phyloP scores from a whole-genome alignment of 2,888 invertebrate species.

The Odontomyia ornata region DNA sequence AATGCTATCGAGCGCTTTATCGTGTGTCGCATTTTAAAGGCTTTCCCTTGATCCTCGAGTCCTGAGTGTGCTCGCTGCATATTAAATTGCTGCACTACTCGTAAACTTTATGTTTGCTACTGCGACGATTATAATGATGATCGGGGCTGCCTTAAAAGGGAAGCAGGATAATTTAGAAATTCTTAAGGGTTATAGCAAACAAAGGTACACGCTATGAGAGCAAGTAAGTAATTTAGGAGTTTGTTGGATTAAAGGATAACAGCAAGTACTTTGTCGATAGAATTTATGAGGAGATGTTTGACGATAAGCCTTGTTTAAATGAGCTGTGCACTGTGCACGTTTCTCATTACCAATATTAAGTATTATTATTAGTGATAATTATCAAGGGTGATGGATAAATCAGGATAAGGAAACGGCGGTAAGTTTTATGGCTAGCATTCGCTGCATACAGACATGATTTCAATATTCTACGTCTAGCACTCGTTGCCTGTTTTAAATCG shows the following conservation, averaged over 20 bases:
- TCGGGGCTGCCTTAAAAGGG: not conserved
- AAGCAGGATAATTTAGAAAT: not conserved
- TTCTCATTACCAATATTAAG: too few species aligned
- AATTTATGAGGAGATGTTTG: too few species aligned
- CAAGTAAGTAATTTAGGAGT: not conserved
- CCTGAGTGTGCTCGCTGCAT: not conserved
- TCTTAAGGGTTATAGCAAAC: not conserved
- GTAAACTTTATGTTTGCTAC: not conserved
- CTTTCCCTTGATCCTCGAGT: not conserved
- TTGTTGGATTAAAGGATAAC: not conserved
- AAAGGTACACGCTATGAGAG: not conserved
- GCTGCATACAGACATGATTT: too few species aligned
- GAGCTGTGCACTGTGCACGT: too few species aligned
- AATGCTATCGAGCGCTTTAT: not conserved
- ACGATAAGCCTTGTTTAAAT: too few species aligned
- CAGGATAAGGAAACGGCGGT: too few species aligned
- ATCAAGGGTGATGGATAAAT: too few species aligned
- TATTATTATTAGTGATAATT: too few species aligned
- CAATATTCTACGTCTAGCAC: too few species aligned
- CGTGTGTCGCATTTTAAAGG: not conserved
- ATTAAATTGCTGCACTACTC: not conserved
- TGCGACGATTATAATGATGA: not conserved
- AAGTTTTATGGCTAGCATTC: too few species aligned
- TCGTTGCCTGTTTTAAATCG: too few species aligned
- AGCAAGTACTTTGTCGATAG: not conserved